Percentiles rank a stretch among this genome's conserved stretches.
phyloP scores from a whole-genome alignment of 2,888 invertebrate species.

The Polia nebulosa region DNA sequence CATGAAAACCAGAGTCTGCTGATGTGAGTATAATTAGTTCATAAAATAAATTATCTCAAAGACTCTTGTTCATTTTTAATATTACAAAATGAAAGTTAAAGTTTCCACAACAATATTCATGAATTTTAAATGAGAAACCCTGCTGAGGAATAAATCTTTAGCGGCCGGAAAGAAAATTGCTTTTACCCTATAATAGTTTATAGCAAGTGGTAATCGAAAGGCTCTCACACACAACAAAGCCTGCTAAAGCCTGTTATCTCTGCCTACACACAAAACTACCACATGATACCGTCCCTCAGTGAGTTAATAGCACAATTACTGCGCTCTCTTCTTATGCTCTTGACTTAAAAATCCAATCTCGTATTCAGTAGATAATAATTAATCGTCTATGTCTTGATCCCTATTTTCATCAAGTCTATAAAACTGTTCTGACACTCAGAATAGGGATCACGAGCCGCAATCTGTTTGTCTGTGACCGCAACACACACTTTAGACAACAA shows the following conservation, averaged over 20 bases:
- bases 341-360: not conserved
- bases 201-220: slow-evolving; percentile 18
- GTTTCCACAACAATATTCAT: not conserved
- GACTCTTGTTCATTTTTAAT: not conserved
- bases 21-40: not conserved
- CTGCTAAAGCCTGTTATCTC: not conserved
- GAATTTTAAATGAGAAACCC: slow-evolving; percentile 8
- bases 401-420: not conserved
- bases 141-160: not conserved
- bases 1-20: not conserved
- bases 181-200: not conserved
- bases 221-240: not conserved
- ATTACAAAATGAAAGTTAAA: slow-evolving; percentile 1
- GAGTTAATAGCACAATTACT: not conserved
- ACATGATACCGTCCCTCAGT: not conserved
- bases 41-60: not conserved
- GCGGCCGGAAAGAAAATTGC: not conserved
- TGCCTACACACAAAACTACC: not conserved
- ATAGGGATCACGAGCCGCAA: not conserved
- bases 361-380: not conserved
- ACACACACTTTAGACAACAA: too few species aligned
- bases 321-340: not conserved
- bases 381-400: not conserved
- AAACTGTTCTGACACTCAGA: not conserved
- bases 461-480: not conserved